Evolutionary conservation across 2,888 invertebrate genomes (phyloP), one percentile per base, ranked within the genome.

Genomic region (Nemapogon koenigi): DNA sequence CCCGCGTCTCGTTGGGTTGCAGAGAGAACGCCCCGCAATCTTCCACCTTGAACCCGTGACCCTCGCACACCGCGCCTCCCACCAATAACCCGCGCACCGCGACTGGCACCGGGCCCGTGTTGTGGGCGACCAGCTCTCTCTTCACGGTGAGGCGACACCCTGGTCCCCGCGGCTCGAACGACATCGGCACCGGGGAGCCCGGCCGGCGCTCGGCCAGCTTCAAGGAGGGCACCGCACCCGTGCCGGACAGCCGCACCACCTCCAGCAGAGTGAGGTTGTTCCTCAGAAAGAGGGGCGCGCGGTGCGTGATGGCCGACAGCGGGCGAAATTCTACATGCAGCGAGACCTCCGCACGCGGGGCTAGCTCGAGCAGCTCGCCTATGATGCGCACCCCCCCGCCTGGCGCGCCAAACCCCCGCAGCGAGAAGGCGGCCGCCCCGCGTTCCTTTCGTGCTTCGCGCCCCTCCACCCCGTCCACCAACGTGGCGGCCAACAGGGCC

Each of bases 261-360:
- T 98, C 97, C 55, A 97, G 65, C 25, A 94, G 86, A 0, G 97
- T 98, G 55, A 98, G 75, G 66, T 98, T 98, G 65, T 97, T 98
- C 51, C 97, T 57, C 8, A 86, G 59, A 47, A 82, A 81, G 4
- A 28, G 11, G 65, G 56, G 30, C 42, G 53, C 25, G 37, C 37
- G 26, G 48, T 40, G 49, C 46, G 46, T 27, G 35, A 39, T 43
- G 53, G 52, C 16, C 43, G 39, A 25, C 42, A 47, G 15, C 38
- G 37, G 15, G 25, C 35, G 36, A 50, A 49, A 16, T 41, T 44
- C 16, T 2, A 4, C 25, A 4, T 26, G 26, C 30, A 35, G 31
- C 22, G 56, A 52, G 16, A 28, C 29, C 44, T 49, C 49, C 19
- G 38, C 32, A 10, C 41, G 39, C 43, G 51, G 48, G 30, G 16